phyloP scores from a whole-genome alignment of 2,797 vertebrate species.

The Catharus ustulatus region DNA sequence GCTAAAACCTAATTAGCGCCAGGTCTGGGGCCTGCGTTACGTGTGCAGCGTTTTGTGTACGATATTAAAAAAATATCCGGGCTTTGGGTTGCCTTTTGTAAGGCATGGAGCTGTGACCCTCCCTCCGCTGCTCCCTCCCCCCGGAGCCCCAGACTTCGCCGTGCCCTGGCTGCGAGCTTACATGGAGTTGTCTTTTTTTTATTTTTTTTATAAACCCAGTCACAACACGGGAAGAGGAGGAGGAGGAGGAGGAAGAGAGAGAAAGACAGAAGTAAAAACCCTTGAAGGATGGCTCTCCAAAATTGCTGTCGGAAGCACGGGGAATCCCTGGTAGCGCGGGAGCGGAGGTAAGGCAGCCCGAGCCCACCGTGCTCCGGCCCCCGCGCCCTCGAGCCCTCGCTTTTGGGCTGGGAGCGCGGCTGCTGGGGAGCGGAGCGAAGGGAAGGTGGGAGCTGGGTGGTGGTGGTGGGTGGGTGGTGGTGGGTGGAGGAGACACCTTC shows the following conservation, averaged over 20 bases:
- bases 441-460: neutral
- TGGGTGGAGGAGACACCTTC: slow-evolving; percentile 4
- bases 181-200: slow-evolving; percentile 79
- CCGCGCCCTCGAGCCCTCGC: neutral
- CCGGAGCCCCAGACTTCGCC: slow-evolving; percentile 77
- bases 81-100: slow-evolving; percentile 89
- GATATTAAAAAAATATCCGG: slow-evolving; percentile 70
- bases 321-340: slow-evolving; percentile 76
- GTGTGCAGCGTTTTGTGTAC: slow-evolving; percentile 2
- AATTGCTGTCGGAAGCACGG: slow-evolving; percentile 75
- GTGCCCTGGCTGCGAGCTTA: slow-evolving; percentile 79
- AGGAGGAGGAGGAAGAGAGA: slow-evolving; percentile 76
- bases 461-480: neutral
- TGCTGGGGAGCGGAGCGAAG: neutral
- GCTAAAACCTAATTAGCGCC: neutral
- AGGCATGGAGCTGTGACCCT: slow-evolving; percentile 94
- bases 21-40: neutral
- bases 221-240: slow-evolving; percentile 77
- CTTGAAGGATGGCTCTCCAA: slow-evolving; percentile 86
- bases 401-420: neutral
- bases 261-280: slow-evolving; percentile 73
- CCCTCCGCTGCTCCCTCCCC: slow-evolving; percentile 90
- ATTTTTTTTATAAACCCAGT: slow-evolving; percentile 77
- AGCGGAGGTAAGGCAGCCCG: slow-evolving; percentile 84
- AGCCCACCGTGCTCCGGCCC: neutral